phyloP scores from a whole-genome alignment of 2,113 vertebrate genomes.

The Raja brachyura region DNA sequence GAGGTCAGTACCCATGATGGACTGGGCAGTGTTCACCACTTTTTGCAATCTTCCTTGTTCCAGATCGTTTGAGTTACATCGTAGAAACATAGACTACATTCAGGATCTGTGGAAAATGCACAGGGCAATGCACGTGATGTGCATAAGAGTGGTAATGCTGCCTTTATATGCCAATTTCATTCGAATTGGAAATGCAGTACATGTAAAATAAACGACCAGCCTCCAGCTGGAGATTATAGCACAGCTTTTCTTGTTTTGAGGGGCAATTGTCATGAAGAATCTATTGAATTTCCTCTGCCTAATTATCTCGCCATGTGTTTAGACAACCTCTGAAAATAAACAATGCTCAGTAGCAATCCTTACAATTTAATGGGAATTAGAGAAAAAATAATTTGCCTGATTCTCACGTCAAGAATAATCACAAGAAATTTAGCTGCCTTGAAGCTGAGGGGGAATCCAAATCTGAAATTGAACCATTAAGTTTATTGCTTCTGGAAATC shows the following conservation, averaged over 20 bases:
- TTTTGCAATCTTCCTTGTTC: too few relatives aligned
- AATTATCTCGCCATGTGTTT: neutral
- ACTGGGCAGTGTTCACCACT: too few relatives aligned
- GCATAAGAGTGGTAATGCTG: neutral
- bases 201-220: neutral
- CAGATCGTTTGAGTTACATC: neutral
- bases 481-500: neutral
- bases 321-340: neutral
- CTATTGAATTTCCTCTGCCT: neutral
- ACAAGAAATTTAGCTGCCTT: neutral
- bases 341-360: neutral
- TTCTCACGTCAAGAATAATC: neutral
- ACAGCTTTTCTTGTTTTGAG: neutral
- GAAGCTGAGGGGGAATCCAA: neutral
- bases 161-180: neutral
- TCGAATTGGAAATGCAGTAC: neutral
- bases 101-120: neutral
- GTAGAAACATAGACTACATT: neutral
- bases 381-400: neutral
- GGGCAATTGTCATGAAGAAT: neutral
- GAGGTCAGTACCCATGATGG: too few relatives aligned
- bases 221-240: neutral
- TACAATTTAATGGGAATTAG: neutral
- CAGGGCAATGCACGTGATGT: neutral
- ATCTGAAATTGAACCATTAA: neutral